phyloP scores from a whole-genome alignment of 2,797 vertebrate species.

The Linurgus olivaceus region DNA sequence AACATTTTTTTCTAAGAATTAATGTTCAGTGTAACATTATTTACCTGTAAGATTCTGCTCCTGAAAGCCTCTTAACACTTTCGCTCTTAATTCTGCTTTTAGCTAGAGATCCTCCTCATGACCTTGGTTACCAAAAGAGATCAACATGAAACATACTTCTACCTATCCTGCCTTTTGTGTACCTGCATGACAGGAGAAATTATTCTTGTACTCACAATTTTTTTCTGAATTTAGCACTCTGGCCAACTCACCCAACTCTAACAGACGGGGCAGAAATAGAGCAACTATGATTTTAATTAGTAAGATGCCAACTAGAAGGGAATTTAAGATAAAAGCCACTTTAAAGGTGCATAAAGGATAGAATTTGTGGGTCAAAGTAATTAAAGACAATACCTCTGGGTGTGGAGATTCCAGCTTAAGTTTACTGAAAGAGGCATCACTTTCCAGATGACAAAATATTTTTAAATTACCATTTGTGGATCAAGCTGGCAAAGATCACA shows the following conservation, averaged over 20 bases:
- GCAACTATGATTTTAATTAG: background rate
- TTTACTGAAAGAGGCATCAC: background rate
- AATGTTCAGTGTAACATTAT: background rate
- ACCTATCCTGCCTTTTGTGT: background rate
- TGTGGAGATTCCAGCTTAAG: background rate
- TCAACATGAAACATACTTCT: background rate
- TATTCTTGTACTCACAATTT: background rate
- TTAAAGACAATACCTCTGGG: background rate
- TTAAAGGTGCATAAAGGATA: background rate
- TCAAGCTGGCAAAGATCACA: background rate
- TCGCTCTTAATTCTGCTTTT: background rate
- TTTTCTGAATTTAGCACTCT: background rate
- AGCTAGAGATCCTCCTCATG: background rate
- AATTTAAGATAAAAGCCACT: background rate
- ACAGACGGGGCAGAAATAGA: background rate
- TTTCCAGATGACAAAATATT: background rate
- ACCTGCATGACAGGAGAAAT: background rate
- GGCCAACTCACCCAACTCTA: background rate
- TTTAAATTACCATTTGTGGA: background rate
- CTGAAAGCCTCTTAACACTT: background rate
- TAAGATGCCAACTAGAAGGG: background rate
- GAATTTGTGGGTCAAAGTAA: background rate
- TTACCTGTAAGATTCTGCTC: background rate
- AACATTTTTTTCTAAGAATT: background rate
- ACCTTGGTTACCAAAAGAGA: background rate